Percentiles rank a stretch among this genome's conserved stretches.
Conservation (phyloP, 2,113 vertebrate species). For the Atherinomorus stipes region DNA sequence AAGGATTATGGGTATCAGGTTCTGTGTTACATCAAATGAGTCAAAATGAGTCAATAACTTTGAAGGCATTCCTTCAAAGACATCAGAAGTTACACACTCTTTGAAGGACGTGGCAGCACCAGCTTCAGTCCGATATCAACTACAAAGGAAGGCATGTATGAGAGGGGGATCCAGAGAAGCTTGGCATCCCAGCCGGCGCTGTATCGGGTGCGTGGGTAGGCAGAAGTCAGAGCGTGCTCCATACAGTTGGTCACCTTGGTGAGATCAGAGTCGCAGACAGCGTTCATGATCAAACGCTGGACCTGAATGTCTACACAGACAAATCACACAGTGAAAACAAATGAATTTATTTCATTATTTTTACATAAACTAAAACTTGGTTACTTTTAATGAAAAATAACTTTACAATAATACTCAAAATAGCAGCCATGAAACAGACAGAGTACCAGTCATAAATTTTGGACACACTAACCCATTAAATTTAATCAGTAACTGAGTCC, state of each 20-base stretch:
- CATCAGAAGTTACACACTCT: slow-evolving; percentile 68
- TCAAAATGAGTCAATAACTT: slow-evolving; percentile 11
- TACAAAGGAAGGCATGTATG: slow-evolving; percentile 90
- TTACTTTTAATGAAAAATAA: no score
- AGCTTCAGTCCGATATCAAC: slow-evolving; percentile 85
- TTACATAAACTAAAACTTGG: neutral
- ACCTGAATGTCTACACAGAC: slow-evolving; percentile 83
- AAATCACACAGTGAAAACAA: neutral
- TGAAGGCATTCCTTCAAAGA: slow-evolving; percentile 5
- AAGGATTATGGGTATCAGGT: slow-evolving; percentile 11
- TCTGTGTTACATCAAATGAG: slow-evolving; percentile 6
- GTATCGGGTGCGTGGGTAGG: slow-evolving; percentile 89
- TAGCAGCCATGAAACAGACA: neutral
- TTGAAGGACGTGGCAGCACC: slow-evolving; percentile 88
- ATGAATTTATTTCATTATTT: neutral
- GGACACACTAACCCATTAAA: no score
- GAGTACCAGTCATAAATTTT: no score
- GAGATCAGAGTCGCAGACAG: slow-evolving; percentile 89
- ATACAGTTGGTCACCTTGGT: slow-evolving; percentile 90
- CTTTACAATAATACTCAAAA: neutral
- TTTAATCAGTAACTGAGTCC: no score
- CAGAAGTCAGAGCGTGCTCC: slow-evolving; percentile 89
- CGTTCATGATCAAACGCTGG: slow-evolving; percentile 87
- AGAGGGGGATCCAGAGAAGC: slow-evolving; percentile 91
- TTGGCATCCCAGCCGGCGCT: slow-evolving; percentile 97